Evolutionary conservation across 1,140 invertebrate species (phyloP), one percentile per base, ranked within the genome.

Genomic region (Chlorops oryzae): DNA sequence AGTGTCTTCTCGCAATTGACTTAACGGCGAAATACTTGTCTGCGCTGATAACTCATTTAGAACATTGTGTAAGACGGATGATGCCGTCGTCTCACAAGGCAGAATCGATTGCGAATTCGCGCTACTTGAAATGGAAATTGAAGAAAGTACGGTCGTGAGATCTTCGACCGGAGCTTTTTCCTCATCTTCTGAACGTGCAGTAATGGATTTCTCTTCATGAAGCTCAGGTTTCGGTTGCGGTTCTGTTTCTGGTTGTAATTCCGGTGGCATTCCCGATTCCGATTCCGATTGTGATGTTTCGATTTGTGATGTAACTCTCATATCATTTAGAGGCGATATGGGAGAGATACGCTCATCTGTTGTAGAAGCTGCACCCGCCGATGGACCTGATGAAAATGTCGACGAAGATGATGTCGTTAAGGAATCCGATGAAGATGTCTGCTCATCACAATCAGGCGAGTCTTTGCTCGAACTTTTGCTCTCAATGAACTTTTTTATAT

Each of bases 321-420:
- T n/a, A n/a, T n/a, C n/a, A n/a, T n/a, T n/a, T n/a, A n/a, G 40
- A 22, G 40, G 32, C 10, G 51, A 27, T 27, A 47, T 15, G n/a
- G 52, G 47, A 2, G 35, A 39, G 10, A 22, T 6, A 10, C 41
- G 41, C 6, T 66, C 63, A 24, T 68, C 65, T 0, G 63, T 62
- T 23, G 59, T 61, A 23, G 56, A 62, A 22, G 39, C 50, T 10
- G 56, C 57, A 44, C 63, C 63, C 1, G 68, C 65, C 28, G 68
- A 71, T 2, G 68, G 67, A 6, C 65, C 68, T 48, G 68, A 70
- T 0, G 68, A 69, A 44, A 70, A 71, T 6, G 68, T 71, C 7
- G 68, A 71, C 12, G 65, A 65, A 12, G 68, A 70, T 0, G 68
- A 71, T 0, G 68, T 71, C 1, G 68, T 71, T 35, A 71, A 48